phyloP scores from a whole-genome alignment of 2,888 invertebrate species.

The Entomobrya multifasciata region DNA sequence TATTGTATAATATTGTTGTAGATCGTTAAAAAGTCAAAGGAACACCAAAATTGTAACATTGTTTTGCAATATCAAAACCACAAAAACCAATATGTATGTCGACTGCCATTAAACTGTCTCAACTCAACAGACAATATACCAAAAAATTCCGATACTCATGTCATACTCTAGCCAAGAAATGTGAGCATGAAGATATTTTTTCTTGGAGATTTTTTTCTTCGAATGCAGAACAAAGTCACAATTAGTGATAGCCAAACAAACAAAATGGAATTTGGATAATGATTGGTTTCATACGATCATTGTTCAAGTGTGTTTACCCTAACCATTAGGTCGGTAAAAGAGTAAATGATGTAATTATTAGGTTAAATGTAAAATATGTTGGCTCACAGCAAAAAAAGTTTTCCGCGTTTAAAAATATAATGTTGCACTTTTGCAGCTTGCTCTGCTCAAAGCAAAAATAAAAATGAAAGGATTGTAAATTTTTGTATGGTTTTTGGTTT shows the following conservation, averaged over 20 bases:
- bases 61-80: conserved; percentile 28
- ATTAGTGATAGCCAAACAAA: too few species aligned
- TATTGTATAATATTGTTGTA: not conserved
- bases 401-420: conserved; percentile 43
- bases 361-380: conserved; percentile 19
- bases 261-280: not conserved
- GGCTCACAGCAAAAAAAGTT: conserved; percentile 8
- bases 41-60: conserved; percentile 19
- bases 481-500: not conserved
- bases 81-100: conserved; percentile 2
- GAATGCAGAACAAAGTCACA: too few species aligned
- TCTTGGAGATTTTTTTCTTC: too few species aligned
- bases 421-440: not conserved
- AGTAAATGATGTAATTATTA: conserved; percentile 38
- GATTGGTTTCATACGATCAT: not conserved
- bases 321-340: not conserved
- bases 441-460: not conserved
- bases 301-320: not conserved
- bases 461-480: conserved; percentile 46
- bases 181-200: too few species aligned
- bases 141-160: too few species aligned
- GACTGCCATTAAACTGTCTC: conserved; percentile 1
- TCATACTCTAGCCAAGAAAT: too few species aligned
- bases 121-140: conserved; percentile 14
- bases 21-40: conserved; percentile 7